Base-by-base conservation (phyloP, 92 coral and sea anemone genomes). In the Paramuricea clavata region DNA sequence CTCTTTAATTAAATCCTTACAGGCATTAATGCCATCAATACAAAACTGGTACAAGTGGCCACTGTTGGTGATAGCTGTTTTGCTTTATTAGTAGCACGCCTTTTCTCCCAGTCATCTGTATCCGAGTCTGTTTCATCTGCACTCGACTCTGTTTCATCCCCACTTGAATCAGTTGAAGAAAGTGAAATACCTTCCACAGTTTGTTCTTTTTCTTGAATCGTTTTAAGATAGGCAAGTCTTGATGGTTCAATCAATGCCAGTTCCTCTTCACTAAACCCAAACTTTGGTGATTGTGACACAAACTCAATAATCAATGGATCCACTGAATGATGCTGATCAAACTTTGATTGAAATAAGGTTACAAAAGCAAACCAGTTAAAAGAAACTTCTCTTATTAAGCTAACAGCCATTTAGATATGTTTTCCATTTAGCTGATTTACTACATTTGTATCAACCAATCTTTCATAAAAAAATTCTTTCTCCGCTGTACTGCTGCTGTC, bases 351-450 rank as follows among this genome's bases (percentile, higher is more conserved):
- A 13, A 78, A 23, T 30, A 57, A 54, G n/a, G 30, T 11, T 19
- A 78, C 71, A 49, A 78, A 78, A 30, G 71, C 15, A 57, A 78
- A 78, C 83, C 83, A 78, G 49, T 78, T 78, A 64, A 64, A 78
- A 32, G 64, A 64, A 2, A 57, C 83, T 57, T 57, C 72, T 12
- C 83, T 27, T 34, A 78, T 17, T 9, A 74, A 23, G 16, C n/a
- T n/a, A 30, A 32, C 17, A 39, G 80, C 59, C 56, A 39, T 36
- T n/a, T n/a, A 27, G 30, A n/a, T 23, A 57, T 3, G 5, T 57
- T 57, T 23, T 2, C 10, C 5, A 23, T 6, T 25, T 57, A n/a
- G 28, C 30, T 57, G 26, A 57, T 23, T n/a, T 13, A 25, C 28
- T 0, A 12, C 31, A 6, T 57, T 57, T 23, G 11, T 23, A 23